phyloP scores from a whole-genome alignment of 2,888 invertebrate species.

The Monochamus alternatus region DNA sequence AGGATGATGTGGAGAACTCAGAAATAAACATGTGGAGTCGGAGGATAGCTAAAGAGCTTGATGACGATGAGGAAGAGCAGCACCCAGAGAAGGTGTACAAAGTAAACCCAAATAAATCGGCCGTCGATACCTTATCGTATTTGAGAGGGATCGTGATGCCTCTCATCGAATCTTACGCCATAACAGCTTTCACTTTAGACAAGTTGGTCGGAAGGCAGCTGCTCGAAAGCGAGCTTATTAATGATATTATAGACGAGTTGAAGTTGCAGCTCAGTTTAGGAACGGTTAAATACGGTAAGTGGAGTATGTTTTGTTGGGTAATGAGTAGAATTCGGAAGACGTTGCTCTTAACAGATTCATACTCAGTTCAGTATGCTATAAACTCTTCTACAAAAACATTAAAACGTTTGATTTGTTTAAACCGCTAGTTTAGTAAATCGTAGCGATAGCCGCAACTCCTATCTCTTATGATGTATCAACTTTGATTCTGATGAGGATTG shows the following conservation, averaged over 20 bases:
- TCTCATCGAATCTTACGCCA: constrained; percentile 82
- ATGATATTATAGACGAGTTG: constrained; percentile 78
- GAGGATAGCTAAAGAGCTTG: constrained; percentile 70
- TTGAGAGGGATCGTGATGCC: constrained; percentile 79
- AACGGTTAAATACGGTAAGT: constrained; percentile 59
- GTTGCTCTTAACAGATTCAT: too few relatives aligned
- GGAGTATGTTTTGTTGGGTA: background rate
- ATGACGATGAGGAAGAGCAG: constrained; percentile 68
- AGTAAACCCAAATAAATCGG: constrained; percentile 56
- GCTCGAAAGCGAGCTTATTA: constrained; percentile 80
- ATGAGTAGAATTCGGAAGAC: too few relatives aligned
- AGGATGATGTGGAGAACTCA: constrained; percentile 62
- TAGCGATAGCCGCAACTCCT: too few relatives aligned
- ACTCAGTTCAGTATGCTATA: too few relatives aligned
- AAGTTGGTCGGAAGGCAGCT: constrained; percentile 74
- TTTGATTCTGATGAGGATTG: too few relatives aligned
- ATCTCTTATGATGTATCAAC: too few relatives aligned
- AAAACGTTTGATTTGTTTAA: too few relatives aligned
- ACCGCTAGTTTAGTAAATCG: too few relatives aligned
- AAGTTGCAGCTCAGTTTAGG: constrained; percentile 77
- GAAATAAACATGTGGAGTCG: constrained; percentile 75
- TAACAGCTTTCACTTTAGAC: constrained; percentile 76
- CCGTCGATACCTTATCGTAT: constrained; percentile 61
- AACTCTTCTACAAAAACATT: too few relatives aligned
- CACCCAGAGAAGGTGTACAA: constrained; percentile 61